Percentiles rank a stretch among this genome's conserved stretches.
Evolutionary conservation across 2,113 vertebrate genomes (phyloP).

Genomic region (Gobiocypris rarus): DNA sequence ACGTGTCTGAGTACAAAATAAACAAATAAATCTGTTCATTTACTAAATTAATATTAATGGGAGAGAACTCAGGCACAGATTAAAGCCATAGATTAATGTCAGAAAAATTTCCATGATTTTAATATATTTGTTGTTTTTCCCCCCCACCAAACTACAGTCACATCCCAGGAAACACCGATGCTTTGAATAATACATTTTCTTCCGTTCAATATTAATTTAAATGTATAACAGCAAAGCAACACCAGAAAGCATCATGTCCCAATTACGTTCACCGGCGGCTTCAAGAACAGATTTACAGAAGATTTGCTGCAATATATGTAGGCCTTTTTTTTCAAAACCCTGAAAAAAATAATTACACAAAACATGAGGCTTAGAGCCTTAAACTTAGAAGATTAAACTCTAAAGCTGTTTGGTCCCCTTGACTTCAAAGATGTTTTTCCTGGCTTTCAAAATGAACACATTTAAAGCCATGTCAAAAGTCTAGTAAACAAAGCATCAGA

Average conservation of each 20-base stretch:
- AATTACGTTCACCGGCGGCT: background rate
- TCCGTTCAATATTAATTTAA: conserved; percentile 28
- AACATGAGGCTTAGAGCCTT: conserved; percentile 26
- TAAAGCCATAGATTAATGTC: conserved; percentile 21
- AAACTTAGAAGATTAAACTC: conserved; percentile 14
- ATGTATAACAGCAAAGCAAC: conserved; percentile 11
- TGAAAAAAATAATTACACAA: conserved; percentile 24
- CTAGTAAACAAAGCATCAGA: conserved; percentile 32
- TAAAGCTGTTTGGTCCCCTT: conserved; percentile 26
- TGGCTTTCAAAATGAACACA: conserved; percentile 32
- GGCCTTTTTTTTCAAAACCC: background rate
- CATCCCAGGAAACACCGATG: background rate
- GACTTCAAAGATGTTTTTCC: conserved; percentile 28
- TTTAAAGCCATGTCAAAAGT: conserved; percentile 36
- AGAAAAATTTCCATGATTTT: background rate
- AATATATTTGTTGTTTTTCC: background rate
- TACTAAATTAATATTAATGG: background rate
- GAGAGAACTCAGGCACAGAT: background rate
- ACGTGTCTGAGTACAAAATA: background rate
- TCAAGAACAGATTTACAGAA: conserved; percentile 27
- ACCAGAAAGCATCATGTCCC: background rate
- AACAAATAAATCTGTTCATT: background rate
- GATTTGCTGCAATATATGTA: conserved; percentile 20
- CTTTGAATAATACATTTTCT: conserved; percentile 18
- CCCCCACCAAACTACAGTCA: background rate